Evolutionary conservation across 2,888 invertebrate genomes (phyloP).

Genomic region (Plusia festucae): DNA sequence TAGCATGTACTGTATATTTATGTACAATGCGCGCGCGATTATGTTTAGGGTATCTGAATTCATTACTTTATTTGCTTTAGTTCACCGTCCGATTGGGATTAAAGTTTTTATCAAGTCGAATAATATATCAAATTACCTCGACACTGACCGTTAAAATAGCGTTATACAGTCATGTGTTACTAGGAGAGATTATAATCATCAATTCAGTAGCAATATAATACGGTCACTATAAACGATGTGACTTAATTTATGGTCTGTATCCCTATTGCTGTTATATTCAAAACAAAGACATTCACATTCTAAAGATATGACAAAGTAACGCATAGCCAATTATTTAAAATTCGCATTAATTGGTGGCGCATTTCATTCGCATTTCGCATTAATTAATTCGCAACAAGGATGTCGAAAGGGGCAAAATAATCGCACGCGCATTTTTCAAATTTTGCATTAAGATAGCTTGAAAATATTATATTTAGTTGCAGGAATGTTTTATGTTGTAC

Average conservation of each 20-base stretch:
- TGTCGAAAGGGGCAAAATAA: slow-evolving; percentile 28
- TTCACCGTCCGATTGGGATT: slow-evolving; percentile 13
- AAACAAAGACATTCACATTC: too few relatives aligned
- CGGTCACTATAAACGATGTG: background rate
- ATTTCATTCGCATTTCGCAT: too few relatives aligned
- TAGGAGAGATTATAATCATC: slow-evolving; percentile 20
- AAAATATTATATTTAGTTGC: background rate
- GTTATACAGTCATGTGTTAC: slow-evolving; percentile 14
- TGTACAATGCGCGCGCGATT: slow-evolving; percentile 45
- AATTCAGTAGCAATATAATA: slow-evolving; percentile 12
- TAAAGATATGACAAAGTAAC: background rate
- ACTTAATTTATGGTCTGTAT: too few relatives aligned
- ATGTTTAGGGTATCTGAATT: slow-evolving; percentile 7
- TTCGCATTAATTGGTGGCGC: too few relatives aligned
- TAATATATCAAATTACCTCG: slow-evolving; percentile 34
- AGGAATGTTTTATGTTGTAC: background rate
- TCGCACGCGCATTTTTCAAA: slow-evolving; percentile 57
- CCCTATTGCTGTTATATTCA: too few relatives aligned
- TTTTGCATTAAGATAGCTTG: slow-evolving; percentile 16
- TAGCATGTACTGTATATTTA: slow-evolving; percentile 27
- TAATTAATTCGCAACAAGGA: too few relatives aligned
- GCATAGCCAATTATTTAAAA: too few relatives aligned
- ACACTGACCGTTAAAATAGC: slow-evolving; percentile 15
- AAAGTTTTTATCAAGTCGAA: too few relatives aligned
- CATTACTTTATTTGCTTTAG: slow-evolving; percentile 9